phyloP scores from a whole-genome alignment of 2,888 invertebrate genomes.

The Drosophila monieri region DNA sequence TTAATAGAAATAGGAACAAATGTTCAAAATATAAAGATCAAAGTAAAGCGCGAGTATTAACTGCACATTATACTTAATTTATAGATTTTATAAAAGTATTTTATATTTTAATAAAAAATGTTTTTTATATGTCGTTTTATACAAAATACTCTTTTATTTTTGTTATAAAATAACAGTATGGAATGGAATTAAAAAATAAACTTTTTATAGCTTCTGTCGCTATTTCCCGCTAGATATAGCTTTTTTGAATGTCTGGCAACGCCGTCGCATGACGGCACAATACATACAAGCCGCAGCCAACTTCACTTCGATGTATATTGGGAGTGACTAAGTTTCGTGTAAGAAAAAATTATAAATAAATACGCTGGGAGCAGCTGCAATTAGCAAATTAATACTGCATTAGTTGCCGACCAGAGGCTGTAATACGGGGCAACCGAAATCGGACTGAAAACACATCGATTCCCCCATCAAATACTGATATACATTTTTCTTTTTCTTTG shows the following conservation, averaged over 20 bases:
- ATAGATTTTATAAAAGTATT: constrained; percentile 45
- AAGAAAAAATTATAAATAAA: constrained; percentile 71
- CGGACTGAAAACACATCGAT: constrained; percentile 24
- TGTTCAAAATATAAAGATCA: constrained; percentile 32
- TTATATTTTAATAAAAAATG: constrained; percentile 35
- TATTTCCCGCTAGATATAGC: neutral
- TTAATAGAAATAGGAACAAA: constrained; percentile 49
- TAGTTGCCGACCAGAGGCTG: constrained; percentile 26
- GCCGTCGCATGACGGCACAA: constrained; percentile 27
- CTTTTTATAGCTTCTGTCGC: neutral
- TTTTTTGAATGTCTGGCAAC: neutral
- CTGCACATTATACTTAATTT: constrained; percentile 54
- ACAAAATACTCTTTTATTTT: neutral
- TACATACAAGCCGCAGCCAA: constrained; percentile 64
- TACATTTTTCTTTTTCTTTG: constrained; percentile 73
- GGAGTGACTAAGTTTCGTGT: constrained; percentile 76
- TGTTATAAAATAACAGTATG: neutral
- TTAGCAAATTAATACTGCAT: constrained; percentile 41
- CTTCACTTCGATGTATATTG: constrained; percentile 55
- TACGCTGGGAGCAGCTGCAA: constrained; percentile 44
- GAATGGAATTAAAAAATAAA: neutral
- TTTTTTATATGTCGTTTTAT: constrained; percentile 50
- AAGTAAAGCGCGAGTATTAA: constrained; percentile 60
- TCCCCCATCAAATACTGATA: constrained; percentile 39
- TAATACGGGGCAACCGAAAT: constrained; percentile 7